Percentiles rank a stretch among this genome's conserved stretches.
Conservation (phyloP, 2,113 vertebrate species). For the Eudyptes chrysolophus region DNA sequence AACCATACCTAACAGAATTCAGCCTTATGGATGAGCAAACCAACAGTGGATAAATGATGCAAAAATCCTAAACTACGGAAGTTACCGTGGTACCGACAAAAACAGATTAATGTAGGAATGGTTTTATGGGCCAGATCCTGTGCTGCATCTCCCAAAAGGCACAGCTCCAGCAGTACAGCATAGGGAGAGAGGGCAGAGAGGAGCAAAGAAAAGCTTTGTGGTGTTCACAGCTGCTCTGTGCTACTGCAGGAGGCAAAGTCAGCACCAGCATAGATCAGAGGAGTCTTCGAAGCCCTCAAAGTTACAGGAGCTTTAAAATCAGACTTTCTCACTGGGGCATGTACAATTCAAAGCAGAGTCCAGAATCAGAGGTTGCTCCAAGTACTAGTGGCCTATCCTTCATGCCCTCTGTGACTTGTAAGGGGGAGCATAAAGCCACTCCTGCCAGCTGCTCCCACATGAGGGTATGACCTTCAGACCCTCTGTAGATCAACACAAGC, state of each 20-base stretch:
- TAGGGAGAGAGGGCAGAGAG: not conserved
- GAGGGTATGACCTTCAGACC: not conserved
- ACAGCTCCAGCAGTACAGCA: not conserved
- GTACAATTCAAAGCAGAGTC: not conserved
- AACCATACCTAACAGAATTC: not conserved
- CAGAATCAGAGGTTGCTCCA: rapidly evolving
- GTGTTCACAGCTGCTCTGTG: not conserved
- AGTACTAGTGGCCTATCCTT: not conserved
- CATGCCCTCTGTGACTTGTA: not conserved
- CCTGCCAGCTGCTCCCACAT: not conserved
- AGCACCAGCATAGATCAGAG: not conserved
- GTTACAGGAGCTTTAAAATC: not conserved
- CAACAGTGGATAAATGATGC: not conserved
- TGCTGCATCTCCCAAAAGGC: not conserved
- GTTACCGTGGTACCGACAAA: not conserved
- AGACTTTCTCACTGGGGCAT: not conserved
- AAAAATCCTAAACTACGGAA: not conserved
- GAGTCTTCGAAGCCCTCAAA: not conserved
- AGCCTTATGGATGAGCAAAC: not conserved
- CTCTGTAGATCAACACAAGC: not conserved
- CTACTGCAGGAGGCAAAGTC: not conserved
- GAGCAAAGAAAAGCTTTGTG: not conserved
- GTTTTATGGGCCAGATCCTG: not conserved
- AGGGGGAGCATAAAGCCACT: not conserved
- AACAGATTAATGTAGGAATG: not conserved